Percentiles rank a stretch among this genome's conserved stretches.
These are phyloP conservation scores for Urocitellus parryii DNA, from an alignment of 2,113 vertebrate genomes.

Conservation along the genomic window DNA sequence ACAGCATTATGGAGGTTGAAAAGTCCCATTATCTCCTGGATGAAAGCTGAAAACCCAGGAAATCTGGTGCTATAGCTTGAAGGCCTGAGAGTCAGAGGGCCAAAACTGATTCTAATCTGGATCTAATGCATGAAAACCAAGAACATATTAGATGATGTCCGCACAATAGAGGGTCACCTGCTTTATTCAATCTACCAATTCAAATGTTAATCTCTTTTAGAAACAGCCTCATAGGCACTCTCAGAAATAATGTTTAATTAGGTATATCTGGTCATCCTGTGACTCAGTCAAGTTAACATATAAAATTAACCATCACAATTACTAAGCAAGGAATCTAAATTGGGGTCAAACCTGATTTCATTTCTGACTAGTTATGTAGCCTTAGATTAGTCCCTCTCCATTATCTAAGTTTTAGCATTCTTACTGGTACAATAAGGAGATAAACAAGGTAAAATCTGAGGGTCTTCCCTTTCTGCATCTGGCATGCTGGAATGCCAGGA, in stretches of 20 bases:
- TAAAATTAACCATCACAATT: background rate
- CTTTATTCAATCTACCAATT: background rate
- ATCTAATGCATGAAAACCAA: background rate
- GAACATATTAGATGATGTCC: background rate
- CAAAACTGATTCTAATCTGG: background rate
- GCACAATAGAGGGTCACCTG: background rate
- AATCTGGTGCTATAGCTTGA: background rate
- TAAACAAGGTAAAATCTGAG: background rate
- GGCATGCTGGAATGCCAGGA: background rate
- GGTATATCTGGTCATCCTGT: background rate
- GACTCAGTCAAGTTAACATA: background rate
- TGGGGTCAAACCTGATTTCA: background rate
- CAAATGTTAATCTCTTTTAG: background rate
- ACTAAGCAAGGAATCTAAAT: background rate
- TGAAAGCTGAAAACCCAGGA: background rate
- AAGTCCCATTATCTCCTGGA: background rate
- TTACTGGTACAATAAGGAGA: background rate
- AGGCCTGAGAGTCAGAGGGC: background rate
- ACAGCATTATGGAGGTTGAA: background rate
- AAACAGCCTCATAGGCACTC: background rate
- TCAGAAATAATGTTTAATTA: background rate
- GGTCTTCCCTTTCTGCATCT: background rate
- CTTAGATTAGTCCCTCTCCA: background rate
- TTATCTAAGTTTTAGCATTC: background rate
- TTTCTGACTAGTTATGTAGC: background rate